Conservation (phyloP, 2,113 vertebrate species). For the Dolichotis patagonum region DNA sequence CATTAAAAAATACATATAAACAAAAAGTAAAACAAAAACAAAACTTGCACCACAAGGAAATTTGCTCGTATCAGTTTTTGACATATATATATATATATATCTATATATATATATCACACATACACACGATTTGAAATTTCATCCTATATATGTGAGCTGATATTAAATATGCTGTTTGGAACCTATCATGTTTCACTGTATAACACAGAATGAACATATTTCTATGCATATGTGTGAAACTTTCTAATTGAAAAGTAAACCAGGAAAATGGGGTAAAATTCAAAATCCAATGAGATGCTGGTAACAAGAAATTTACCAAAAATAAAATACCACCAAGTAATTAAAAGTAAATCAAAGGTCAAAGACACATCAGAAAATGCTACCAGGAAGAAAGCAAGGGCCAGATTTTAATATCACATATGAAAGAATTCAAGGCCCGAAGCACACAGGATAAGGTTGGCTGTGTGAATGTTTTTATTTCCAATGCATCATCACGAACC, state of each 20-base stretch:
- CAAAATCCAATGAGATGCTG: conserved; percentile 72
- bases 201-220: conserved; percentile 65
- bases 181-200: conserved; percentile 53
- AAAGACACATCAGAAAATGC: conserved; percentile 71
- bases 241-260: conserved; percentile 63
- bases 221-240: conserved; percentile 74
- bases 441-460: conserved; percentile 78
- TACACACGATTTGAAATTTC: conserved; percentile 62
- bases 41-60: conserved; percentile 61
- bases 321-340: conserved; percentile 68
- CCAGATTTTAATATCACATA: conserved; percentile 66
- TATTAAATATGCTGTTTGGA: conserved; percentile 71
- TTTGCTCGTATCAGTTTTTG: conserved; percentile 54
- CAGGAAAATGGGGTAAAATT: conserved; percentile 66
- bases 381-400: conserved; percentile 77
- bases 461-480: conserved; percentile 80
- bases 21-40: conserved; percentile 61
- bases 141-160: conserved; percentile 64
- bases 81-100: conserved; percentile 42
- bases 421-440: conserved; percentile 76
- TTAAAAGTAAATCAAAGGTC: conserved; percentile 67
- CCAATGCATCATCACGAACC: conserved; percentile 82
- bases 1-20: conserved; percentile 78
- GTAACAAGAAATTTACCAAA: conserved; percentile 68
- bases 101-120: conserved; percentile 7